These are phyloP conservation scores for Tetragonula clypearis DNA, from an alignment of 1,140 invertebrate species.

Conservation along the genomic window DNA sequence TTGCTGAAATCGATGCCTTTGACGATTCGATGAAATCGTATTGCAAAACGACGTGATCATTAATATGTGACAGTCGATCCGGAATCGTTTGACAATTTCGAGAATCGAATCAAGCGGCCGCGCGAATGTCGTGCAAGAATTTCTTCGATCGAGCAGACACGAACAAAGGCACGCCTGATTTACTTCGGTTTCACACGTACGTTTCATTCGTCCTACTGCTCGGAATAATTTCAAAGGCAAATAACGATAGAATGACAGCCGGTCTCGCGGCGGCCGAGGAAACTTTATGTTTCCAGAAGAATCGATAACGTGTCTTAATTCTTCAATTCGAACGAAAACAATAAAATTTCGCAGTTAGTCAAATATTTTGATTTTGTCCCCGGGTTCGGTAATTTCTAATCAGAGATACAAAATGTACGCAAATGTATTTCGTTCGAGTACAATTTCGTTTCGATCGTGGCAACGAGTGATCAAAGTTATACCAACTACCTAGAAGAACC, in stretches of 20 bases:
- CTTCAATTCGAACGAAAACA: neutral
- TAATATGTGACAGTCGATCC: conserved; percentile 24
- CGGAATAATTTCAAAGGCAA: too few species aligned
- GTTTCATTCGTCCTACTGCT: too few species aligned
- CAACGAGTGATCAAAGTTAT: too few species aligned
- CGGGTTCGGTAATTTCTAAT: neutral
- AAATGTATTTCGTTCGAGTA: neutral
- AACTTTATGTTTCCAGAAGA: too few species aligned
- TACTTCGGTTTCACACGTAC: neutral
- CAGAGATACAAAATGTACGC: neutral
- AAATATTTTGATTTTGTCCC: neutral
- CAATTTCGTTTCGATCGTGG: too few species aligned
- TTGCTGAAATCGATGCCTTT: conserved; percentile 28
- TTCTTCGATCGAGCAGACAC: neutral
- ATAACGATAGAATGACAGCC: too few species aligned
- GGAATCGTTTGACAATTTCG: too few species aligned
- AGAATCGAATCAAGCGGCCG: too few species aligned
- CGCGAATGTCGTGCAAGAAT: neutral
- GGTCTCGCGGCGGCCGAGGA: too few species aligned
- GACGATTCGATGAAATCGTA: conserved; percentile 50
- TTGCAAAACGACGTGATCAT: conserved; percentile 24
- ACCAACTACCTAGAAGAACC: too few species aligned
- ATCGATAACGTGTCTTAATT: neutral
- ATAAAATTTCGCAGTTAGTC: neutral
- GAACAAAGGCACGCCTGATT: neutral